Base-by-base conservation (phyloP, 2,797 vertebrate genomes). In the Scolopax bukidnonensis region DNA sequence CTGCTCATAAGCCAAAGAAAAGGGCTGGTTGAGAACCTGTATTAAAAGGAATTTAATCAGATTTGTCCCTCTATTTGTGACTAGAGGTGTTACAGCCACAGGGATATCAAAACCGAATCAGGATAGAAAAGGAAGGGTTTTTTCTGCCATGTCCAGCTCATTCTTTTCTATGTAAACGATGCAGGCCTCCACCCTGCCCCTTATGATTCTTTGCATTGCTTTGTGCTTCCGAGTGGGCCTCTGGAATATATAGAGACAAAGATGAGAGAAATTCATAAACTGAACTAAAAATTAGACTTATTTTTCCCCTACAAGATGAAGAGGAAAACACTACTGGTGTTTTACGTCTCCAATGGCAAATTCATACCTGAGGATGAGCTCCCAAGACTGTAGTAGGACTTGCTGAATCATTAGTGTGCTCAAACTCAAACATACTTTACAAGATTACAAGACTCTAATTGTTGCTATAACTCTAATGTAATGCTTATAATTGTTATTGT, bases 181-280 rank as follows among this genome's bases (percentile, higher is more conserved):
- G 4, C 3, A 41, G 18, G 2, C 2, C 10, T 7, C 27, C 11
- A 12, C 28, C 24, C 28, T 11, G 1, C 16, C 4, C 23, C 7
- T 17, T 11, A 18, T 3, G 16, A 25, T 51, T 77, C 10, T 77
- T 53, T 5, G 4, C 16, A 1, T 48, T 76, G 11, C 20, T 83
- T 64, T 68, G 10, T 65, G 21, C 20, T 60, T 91, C 36, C 74
- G 40, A 41, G n/a, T 60, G 7, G 8, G 9, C 6, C 18, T 91
- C 40, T 69, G 36, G 41, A 73, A 61, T 43, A 28, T 11, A 24
- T 0, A 50, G 61, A 41, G 12, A 43, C n/a, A 65, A 80, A 68
- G 14, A 27, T 14, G 10, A 70, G 32, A 56, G 9, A 71, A 69
- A 50, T 36, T 57, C 12, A 8, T 45, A 14, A 79, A 81, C 6